These are phyloP conservation scores for Tragelaphus oryx DNA, from an alignment of 2,797 vertebrate species.

Conservation along the genomic window DNA sequence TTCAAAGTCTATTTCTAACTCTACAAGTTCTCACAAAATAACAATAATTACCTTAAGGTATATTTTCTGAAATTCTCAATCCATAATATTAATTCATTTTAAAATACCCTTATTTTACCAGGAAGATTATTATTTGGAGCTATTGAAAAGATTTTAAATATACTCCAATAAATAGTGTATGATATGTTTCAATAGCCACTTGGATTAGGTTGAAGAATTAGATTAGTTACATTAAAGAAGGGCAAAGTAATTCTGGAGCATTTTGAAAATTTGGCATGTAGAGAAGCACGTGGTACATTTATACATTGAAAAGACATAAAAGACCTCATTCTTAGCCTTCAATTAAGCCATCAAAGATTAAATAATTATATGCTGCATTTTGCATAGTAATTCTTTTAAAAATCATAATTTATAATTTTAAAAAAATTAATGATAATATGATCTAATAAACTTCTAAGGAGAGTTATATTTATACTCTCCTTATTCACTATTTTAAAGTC, in stretches of 20 bases:
- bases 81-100: slow-evolving; percentile 47
- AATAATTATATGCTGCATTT: slow-evolving; percentile 34
- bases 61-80: slow-evolving; percentile 47
- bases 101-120: slow-evolving; percentile 28
- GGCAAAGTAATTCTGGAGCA: slow-evolving; percentile 63
- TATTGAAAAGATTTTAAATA: slow-evolving; percentile 59
- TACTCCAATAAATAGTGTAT: slow-evolving; percentile 51
- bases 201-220: slow-evolving; percentile 51
- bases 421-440: slow-evolving; percentile 13
- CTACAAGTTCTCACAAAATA: background rate
- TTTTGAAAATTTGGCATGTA: slow-evolving; percentile 13
- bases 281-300: background rate
- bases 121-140: slow-evolving; percentile 13
- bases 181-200: slow-evolving; percentile 42
- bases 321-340: slow-evolving; percentile 55
- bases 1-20: background rate
- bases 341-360: slow-evolving; percentile 15
- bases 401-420: slow-evolving; percentile 41
- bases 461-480: slow-evolving; percentile 63
- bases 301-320: slow-evolving; percentile 4
- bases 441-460: slow-evolving; percentile 51
- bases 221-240: slow-evolving; percentile 51
- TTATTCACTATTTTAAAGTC: slow-evolving; percentile 65
- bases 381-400: slow-evolving; percentile 40
- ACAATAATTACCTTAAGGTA: background rate